phyloP scores from a whole-genome alignment of 2,888 invertebrate species.

The Lysandra coridon region DNA sequence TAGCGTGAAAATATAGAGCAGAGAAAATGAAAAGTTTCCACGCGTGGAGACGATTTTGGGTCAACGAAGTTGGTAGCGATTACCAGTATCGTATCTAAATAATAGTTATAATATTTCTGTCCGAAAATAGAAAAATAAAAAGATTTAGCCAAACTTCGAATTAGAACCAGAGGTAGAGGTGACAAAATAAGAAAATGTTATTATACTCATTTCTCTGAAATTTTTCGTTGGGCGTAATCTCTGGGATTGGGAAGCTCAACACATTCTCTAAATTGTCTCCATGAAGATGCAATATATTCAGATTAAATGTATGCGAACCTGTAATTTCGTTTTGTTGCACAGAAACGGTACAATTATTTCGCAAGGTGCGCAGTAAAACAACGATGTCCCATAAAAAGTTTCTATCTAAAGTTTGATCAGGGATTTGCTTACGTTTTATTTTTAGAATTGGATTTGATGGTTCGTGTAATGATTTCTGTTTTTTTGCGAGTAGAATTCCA shows the following conservation, averaged over 20 bases:
- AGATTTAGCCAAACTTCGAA: too few species aligned
- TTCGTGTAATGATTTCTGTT: not conserved
- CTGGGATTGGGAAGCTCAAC: constrained; percentile 57
- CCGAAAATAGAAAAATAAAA: too few species aligned
- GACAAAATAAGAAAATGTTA: constrained; percentile 57
- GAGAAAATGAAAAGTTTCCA: too few species aligned
- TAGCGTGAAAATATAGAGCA: too few species aligned
- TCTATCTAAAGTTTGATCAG: not conserved
- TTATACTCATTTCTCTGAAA: constrained; percentile 58
- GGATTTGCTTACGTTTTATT: constrained; percentile 3
- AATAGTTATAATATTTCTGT: too few species aligned
- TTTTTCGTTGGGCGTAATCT: constrained; percentile 59
- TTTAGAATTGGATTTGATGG: not conserved
- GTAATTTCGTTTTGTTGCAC: constrained; percentile 35
- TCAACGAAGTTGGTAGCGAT: too few species aligned
- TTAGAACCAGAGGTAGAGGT: constrained; percentile 32
- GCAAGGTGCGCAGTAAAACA: constrained; percentile 3
- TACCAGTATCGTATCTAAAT: too few species aligned
- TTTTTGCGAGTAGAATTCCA: not conserved
- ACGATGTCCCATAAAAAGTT: constrained; percentile 1
- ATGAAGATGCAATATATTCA: constrained; percentile 70
- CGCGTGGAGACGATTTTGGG: too few species aligned
- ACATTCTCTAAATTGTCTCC: constrained; percentile 71
- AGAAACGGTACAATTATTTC: constrained; percentile 7
- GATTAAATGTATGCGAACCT: constrained; percentile 43